Conservation (phyloP, 2,888 invertebrate species). For the Eugnorisma glareosa region DNA sequence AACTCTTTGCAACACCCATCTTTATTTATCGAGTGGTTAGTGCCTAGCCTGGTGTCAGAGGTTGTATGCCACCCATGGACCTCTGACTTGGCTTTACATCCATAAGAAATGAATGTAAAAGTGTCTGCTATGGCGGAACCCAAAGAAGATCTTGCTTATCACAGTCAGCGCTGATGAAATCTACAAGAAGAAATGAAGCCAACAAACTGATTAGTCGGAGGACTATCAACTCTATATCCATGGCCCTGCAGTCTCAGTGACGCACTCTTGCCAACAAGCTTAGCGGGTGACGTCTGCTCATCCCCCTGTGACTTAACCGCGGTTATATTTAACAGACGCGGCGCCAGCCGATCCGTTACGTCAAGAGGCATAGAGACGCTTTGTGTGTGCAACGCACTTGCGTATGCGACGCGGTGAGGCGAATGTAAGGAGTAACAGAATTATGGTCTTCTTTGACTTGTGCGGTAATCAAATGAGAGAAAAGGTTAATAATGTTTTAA, state of each 20-base stretch:
- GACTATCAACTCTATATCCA: slow-evolving; percentile 72
- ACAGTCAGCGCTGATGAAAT: not conserved
- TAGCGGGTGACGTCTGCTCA: slow-evolving; percentile 79
- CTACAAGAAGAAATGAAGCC: not conserved
- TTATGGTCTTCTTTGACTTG: not conserved
- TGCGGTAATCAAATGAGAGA: not conserved
- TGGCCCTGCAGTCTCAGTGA: slow-evolving; percentile 70
- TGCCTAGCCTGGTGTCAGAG: too few species aligned
- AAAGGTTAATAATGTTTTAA: not conserved
- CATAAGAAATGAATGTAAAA: not conserved
- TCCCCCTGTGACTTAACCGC: slow-evolving; percentile 77
- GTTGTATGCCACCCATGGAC: too few species aligned
- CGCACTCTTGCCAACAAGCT: slow-evolving; percentile 79
- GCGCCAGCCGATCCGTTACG: slow-evolving; percentile 68
- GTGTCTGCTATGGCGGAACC: not conserved
- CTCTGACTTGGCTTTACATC: too few species aligned
- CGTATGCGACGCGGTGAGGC: slow-evolving; percentile 11
- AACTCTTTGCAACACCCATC: not conserved
- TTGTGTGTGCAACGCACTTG: slow-evolving; percentile 45
- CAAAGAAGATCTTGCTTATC: not conserved
- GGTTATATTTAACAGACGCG: slow-evolving; percentile 78
- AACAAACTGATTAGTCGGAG: not conserved
- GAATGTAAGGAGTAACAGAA: slow-evolving; percentile 22
- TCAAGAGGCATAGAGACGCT: slow-evolving; percentile 60
- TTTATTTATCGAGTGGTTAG: too few species aligned